Conservation (phyloP, 2,797 vertebrate species). For the Danio jaintianensis region DNA sequence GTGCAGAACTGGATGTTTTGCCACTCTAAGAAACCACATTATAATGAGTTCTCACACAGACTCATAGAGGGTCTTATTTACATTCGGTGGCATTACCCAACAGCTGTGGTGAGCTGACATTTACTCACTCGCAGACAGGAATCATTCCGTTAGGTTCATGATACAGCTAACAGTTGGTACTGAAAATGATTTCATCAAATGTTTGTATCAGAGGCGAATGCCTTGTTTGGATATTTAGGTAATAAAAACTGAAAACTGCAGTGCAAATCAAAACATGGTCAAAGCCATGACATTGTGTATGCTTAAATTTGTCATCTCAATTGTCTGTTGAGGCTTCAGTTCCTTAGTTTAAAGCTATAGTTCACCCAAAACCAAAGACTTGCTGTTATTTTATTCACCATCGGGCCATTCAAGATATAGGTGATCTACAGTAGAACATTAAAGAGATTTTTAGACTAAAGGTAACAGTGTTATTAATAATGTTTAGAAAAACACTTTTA, state of each 20-base stretch:
- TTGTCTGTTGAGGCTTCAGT: not conserved
- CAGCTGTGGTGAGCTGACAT: constrained; percentile 40
- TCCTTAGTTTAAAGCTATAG: too few species aligned
- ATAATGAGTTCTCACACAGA: constrained; percentile 39
- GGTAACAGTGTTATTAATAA: too few species aligned
- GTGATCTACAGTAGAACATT: too few species aligned
- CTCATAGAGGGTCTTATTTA: constrained; percentile 27
- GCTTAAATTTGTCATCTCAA: not conserved
- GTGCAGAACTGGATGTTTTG: constrained; percentile 9
- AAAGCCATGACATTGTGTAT: not conserved
- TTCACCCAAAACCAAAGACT: too few species aligned
- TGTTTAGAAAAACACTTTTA: too few species aligned
- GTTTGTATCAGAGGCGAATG: constrained; percentile 18
- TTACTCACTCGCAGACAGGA: constrained; percentile 21
- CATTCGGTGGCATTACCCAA: constrained; percentile 44
- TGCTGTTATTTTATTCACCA: too few species aligned
- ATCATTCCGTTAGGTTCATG: constrained; percentile 24
- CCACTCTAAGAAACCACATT: constrained; percentile 13
- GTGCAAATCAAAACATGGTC: constrained; percentile 10
- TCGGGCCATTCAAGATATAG: too few species aligned
- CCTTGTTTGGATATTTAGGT: not conserved
- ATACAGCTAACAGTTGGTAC: constrained; percentile 24
- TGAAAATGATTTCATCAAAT: constrained; percentile 21
- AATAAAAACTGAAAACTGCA: constrained; percentile 4
- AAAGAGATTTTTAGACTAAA: too few species aligned